These are phyloP conservation scores for Iselma pallidipennis DNA, from an alignment of 2,888 invertebrate genomes.

Conservation along the genomic window DNA sequence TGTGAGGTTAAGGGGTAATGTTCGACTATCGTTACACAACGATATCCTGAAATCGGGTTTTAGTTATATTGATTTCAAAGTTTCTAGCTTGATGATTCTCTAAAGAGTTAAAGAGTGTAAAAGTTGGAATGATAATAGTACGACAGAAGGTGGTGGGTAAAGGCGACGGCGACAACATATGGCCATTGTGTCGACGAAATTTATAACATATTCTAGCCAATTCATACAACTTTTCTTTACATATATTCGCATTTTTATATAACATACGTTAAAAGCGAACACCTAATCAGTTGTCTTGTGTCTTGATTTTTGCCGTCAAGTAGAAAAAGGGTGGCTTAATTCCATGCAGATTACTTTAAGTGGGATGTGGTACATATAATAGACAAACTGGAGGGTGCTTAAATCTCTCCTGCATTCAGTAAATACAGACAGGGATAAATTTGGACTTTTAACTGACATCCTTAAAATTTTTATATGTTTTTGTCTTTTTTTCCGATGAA, in stretches of 20 bases:
- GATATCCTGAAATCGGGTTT: neutral
- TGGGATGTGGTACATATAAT: constrained; percentile 37
- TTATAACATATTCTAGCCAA: constrained; percentile 39
- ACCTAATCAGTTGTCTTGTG: too few species aligned
- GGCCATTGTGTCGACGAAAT: constrained; percentile 46
- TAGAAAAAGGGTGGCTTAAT: constrained; percentile 31
- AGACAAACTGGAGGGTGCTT: constrained; percentile 32
- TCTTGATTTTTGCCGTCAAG: neutral
- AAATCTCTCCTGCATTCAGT: constrained; percentile 37
- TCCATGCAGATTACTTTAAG: constrained; percentile 45
- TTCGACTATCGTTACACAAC: neutral
- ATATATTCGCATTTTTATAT: neutral
- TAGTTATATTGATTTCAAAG: constrained; percentile 51
- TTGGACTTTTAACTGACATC: too few species aligned
- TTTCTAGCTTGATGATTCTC: constrained; percentile 53
- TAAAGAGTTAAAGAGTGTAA: constrained; percentile 54
- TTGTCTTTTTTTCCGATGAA: too few species aligned
- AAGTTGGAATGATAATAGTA: constrained; percentile 53
- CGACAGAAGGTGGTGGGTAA: constrained; percentile 36
- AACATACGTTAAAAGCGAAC: neutral
- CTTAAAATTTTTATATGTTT: too few species aligned
- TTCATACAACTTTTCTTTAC: neutral
- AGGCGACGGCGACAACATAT: constrained; percentile 38
- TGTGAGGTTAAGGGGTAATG: constrained; percentile 17
- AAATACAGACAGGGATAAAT: constrained; percentile 26